Percentiles rank a stretch among this genome's conserved stretches.
These are phyloP conservation scores for Polydrusus pterygomalis DNA, from an alignment of 2,888 invertebrate species.

Conservation along the genomic window DNA sequence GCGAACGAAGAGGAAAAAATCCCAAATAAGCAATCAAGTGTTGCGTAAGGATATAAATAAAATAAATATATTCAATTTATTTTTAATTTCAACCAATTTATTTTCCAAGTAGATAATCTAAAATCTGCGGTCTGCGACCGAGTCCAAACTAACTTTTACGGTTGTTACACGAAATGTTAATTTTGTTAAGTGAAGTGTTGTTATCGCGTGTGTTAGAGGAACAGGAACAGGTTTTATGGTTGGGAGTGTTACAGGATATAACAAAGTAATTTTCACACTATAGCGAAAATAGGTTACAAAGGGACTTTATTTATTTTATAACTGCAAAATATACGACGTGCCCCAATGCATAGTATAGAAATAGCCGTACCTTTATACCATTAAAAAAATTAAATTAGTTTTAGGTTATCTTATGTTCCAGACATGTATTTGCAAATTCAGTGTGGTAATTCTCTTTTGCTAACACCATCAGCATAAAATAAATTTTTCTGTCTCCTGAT, in stretches of 20 bases:
- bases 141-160: background rate
- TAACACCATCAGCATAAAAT: too few species aligned
- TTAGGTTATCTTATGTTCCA: too few species aligned
- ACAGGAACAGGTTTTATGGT: conserved; percentile 25
- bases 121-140: background rate
- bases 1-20: too few species aligned
- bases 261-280: conserved; percentile 22
- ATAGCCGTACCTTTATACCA: too few species aligned
- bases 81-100: conserved; percentile 7
- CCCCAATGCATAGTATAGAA: too few species aligned
- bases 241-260: conserved; percentile 19
- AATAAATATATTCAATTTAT: background rate
- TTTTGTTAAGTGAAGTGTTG: conserved; percentile 17
- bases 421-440: too few species aligned
- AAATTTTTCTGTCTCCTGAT: too few species aligned
- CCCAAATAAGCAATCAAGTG: too few species aligned
- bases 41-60: too few species aligned
- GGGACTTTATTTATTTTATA: background rate
- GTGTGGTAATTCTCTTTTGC: too few species aligned
- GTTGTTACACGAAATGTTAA: conserved; percentile 21
- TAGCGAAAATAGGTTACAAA: conserved; percentile 1
- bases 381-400: too few species aligned
- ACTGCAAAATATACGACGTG: too few species aligned
- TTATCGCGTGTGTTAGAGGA: conserved; percentile 18
- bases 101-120: conserved; percentile 3